Base-by-base conservation (phyloP, 37 sponge, comb jelly and placozoan genomes). In the Axinella damicornis region DNA sequence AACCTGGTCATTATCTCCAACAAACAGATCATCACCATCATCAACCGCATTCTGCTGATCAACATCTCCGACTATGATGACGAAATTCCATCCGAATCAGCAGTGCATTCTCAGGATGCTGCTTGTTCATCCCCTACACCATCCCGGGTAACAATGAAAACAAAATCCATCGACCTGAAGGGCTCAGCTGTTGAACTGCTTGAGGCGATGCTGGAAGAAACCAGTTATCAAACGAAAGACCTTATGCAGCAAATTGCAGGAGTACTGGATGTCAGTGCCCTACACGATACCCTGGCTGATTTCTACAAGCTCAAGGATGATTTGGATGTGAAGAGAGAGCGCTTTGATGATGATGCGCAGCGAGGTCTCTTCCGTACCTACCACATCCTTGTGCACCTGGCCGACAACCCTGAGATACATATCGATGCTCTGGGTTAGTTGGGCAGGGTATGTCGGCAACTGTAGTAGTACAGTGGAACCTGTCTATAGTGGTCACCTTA, bases 1-100 rank as follows among this genome's bases (percentile, higher is more conserved):
- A 90, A 90, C 38, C 91, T 85, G 36, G 40, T 68, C 16, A 74
- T 79, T 24, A 69, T 85, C 22, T 86, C 74, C 56, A 79, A 90
- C 27, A 66, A 55, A 20, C 85, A 86, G 58, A 85, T 90, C 28
- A 60, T 90, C 21, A 86, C 86, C 40, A 59, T 46, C 1, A 69
- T 90, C 86, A 90, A 90, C 55, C 53, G 57, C 31, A 77, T 90
- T 66, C 30, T 88, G 40, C 82, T 70, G 25, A 22, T 61, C 13
- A 11, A 25, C 63, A 61, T 61, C 11, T 22, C 25, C 5, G 63
- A 68, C 69, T 34, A 34, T 33, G 20, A 27, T 2, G 34, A 5
- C 9, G 46, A n/a, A n/a, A n/a, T n/a, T n/a, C n/a, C n/a, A n/a
- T n/a, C n/a, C n/a, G n/a, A n/a, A n/a, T n/a, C n/a, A n/a, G n/a